Base-by-base conservation (phyloP, 2,797 vertebrate genomes). In the Anolis apletophallus region DNA sequence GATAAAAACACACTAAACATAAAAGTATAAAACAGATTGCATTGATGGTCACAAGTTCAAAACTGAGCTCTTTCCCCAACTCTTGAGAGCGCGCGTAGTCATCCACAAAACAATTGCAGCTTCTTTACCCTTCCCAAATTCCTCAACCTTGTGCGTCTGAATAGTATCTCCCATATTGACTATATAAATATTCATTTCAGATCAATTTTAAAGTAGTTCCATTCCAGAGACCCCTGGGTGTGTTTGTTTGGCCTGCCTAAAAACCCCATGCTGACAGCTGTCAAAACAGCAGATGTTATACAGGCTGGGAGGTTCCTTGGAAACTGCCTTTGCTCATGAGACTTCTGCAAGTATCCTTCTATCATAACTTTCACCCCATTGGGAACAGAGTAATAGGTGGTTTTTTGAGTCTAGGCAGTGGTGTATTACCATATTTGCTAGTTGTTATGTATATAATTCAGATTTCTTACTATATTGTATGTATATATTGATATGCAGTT, bases 281-380 rank as follows among this genome's bases (percentile, higher is more conserved):
- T 0, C 69, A 21, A 11, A 5, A 0, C 3, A 9, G 76, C 29
- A 36, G 5, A 0, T 1, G 89, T 19, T 55, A 19, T 12, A 29
- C 50, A 29, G 71, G 0, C n/a, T 9, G 84, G 80, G 3, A 72
- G 73, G 7, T 72, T 84, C 88, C 87, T 32, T 0, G 61, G 91
- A 77, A 83, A 86, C 73, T 14, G 0, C 0, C 10, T 77, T 68
- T 5, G 77, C 89, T 12, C 1, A 64, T 81, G 85, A 84, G 87
- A 50, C 87, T 91, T 87, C 10, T 67, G 6, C 75, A 75, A 34
- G 0, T 0, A 73, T 36, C 71, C 85, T 71, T 90, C 68, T 55
- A 0, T 69, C 83, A 80, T 61, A 46, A 40, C 64, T 72, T 85
- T 85, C 88, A 46, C 14, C 81, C 84, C 91, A 46, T 46, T 46